A percentile compares a stretch with the other conserved stretches of the same genome.
phyloP scores from a whole-genome alignment of 2,888 invertebrate genomes.

The Melanophora roralis region DNA sequence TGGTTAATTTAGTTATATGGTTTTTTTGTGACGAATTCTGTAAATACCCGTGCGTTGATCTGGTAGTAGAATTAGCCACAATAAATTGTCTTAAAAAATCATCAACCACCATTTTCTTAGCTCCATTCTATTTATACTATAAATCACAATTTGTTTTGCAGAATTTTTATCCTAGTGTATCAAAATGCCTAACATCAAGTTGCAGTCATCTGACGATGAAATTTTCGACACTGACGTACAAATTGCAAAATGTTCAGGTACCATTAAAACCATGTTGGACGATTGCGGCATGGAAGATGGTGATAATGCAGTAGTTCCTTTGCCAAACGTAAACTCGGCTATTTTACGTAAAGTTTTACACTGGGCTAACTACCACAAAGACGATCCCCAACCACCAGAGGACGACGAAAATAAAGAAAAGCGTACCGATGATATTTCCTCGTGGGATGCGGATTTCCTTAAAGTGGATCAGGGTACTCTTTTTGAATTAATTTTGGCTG shows the following conservation, averaged over 20 bases:
- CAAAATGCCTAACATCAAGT: slow-evolving; percentile 94
- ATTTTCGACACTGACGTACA: slow-evolving; percentile 97
- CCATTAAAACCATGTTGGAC: slow-evolving; percentile 99
- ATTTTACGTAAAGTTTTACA: slow-evolving; percentile 96
- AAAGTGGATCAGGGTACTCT: slow-evolving; percentile 98
- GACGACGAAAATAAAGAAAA: slow-evolving; percentile 99
- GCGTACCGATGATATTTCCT: slow-evolving; percentile 98
- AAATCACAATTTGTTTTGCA: too few relatives aligned
- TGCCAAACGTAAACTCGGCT: slow-evolving; percentile 98
- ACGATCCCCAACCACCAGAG: slow-evolving; percentile 96
- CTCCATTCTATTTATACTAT: too few relatives aligned
- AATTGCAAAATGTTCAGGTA: slow-evolving; percentile 97
- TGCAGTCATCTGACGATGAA: slow-evolving; percentile 97
- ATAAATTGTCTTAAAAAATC: slow-evolving; percentile 24
- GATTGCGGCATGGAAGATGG: slow-evolving; percentile 93
- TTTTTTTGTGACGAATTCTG: too few relatives aligned
- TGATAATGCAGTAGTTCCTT: slow-evolving; percentile 95
- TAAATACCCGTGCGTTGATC: neutral
- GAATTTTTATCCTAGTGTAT: neutral
- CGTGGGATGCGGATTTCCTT: slow-evolving; percentile 99
- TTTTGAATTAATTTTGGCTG: slow-evolving; percentile 96
- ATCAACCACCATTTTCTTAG: slow-evolving; percentile 45
- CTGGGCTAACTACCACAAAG: slow-evolving; percentile 95
- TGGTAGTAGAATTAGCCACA: slow-evolving; percentile 47
- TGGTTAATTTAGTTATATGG: too few relatives aligned